These are phyloP conservation scores for Microctonus brassicae DNA, from an alignment of 2,888 invertebrate species.

Conservation along the genomic window DNA sequence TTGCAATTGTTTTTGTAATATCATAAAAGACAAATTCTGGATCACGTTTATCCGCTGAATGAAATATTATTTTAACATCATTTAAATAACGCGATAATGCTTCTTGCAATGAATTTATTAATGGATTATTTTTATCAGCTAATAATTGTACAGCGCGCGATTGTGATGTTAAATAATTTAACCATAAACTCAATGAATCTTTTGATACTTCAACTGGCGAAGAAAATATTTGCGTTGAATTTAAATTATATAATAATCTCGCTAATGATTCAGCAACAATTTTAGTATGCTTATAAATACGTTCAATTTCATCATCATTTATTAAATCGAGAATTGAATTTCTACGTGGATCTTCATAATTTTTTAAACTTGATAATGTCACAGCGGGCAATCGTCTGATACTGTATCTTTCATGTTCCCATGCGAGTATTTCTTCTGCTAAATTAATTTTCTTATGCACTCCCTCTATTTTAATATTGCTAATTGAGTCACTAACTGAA, in stretches of 20 bases:
- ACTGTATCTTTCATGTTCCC: constrained; percentile 98
- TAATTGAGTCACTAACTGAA: constrained; percentile 71
- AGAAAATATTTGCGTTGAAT: constrained; percentile 71
- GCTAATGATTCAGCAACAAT: constrained; percentile 88
- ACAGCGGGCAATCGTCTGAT: constrained; percentile 92
- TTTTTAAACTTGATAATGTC: constrained; percentile 86
- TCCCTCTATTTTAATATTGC: constrained; percentile 74
- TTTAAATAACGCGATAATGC: constrained; percentile 82
- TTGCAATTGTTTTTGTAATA: constrained; percentile 82
- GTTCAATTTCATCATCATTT: constrained; percentile 73
- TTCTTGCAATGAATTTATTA: constrained; percentile 80
- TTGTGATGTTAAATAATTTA: constrained; percentile 80
- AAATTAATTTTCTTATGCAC: constrained; percentile 97
- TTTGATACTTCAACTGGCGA: constrained; percentile 75
- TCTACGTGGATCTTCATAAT: constrained; percentile 75
- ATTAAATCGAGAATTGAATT: constrained; percentile 77
- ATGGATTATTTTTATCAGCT: constrained; percentile 75
- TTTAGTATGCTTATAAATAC: constrained; percentile 78
- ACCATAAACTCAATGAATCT: constrained; percentile 81
- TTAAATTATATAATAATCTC: constrained; percentile 82
- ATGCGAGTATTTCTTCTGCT: constrained; percentile 90
- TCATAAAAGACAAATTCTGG: constrained; percentile 95
- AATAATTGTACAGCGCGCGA: constrained; percentile 83
- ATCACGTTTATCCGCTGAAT: constrained; percentile 86
- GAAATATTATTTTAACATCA: constrained; percentile 80